Evolutionary conservation across 2,888 invertebrate species (phyloP).

Genomic region (Drosophila niveifrons): DNA sequence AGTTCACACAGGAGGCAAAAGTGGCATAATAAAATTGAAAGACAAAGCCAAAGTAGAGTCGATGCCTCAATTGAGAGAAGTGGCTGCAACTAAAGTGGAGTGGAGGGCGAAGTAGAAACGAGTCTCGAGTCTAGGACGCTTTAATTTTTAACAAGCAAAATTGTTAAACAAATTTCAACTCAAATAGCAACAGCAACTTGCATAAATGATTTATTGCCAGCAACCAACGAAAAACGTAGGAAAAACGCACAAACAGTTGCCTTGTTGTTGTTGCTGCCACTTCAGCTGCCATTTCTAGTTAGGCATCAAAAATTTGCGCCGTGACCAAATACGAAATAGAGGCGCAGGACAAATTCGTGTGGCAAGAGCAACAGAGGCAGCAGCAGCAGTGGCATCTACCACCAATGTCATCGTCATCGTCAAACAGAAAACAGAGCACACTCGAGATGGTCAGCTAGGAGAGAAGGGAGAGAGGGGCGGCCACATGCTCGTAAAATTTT

Average conservation of each 20-base stretch:
- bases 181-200: slow-evolving; percentile 70
- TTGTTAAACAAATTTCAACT: slow-evolving; percentile 71
- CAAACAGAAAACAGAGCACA: slow-evolving; percentile 67
- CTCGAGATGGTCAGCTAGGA: slow-evolving; percentile 48
- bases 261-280: slow-evolving; percentile 58
- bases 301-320: slow-evolving; percentile 78
- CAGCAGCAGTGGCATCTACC: slow-evolving; percentile 47
- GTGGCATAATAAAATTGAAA: slow-evolving; percentile 11
- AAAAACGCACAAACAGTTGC: slow-evolving; percentile 19
- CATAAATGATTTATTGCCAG: slow-evolving; percentile 78
- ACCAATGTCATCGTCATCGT: slow-evolving; percentile 51
- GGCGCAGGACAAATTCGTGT: slow-evolving; percentile 70
- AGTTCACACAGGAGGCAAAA: slow-evolving; percentile 23
- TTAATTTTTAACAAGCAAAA: slow-evolving; percentile 77
- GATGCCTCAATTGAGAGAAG: not conserved
- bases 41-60: slow-evolving; percentile 14
- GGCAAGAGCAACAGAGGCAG: slow-evolving; percentile 7
- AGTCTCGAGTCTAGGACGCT: slow-evolving; percentile 41
- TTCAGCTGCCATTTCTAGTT: slow-evolving; percentile 78
- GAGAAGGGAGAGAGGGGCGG: not conserved
- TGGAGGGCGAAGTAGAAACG: not conserved
- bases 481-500: slow-evolving; percentile 79
- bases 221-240: slow-evolving; percentile 13
- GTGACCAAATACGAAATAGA: slow-evolving; percentile 77
- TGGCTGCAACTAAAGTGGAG: slow-evolving; percentile 1